phyloP scores from a whole-genome alignment of 1,140 invertebrate species.

The Zaprionus ornatus region DNA sequence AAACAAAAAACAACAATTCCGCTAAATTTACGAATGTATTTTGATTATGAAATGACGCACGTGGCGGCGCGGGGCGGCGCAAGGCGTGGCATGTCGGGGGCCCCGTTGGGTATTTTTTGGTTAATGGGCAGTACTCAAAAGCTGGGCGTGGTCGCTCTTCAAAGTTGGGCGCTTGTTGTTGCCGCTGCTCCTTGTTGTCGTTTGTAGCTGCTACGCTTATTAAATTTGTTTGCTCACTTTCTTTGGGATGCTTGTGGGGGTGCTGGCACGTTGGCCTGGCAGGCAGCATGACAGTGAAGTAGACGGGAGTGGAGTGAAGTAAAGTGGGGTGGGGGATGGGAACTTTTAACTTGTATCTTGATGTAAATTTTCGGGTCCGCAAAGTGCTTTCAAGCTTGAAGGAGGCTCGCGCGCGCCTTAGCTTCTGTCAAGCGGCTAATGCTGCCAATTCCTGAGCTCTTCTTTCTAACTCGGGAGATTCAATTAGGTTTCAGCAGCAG shows the following conservation, averaged over 20 bases:
- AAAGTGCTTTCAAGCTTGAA: constrained; percentile 34
- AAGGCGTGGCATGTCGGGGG: background rate
- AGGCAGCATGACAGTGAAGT: too few relatives aligned
- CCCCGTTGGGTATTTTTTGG: background rate
- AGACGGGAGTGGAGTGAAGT: background rate
- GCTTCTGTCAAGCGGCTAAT: constrained; percentile 3
- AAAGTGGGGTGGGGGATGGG: background rate
- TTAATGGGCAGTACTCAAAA: constrained; percentile 11
- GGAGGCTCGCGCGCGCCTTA: background rate
- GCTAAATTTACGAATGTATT: constrained; percentile 50
- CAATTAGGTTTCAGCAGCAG: constrained; percentile 7
- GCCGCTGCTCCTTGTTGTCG: constrained; percentile 9
- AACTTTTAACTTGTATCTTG: constrained; percentile 24
- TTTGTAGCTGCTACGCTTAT: constrained; percentile 44
- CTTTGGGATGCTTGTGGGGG: constrained; percentile 27
- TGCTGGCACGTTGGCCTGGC: background rate
- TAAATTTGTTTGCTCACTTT: constrained; percentile 50
- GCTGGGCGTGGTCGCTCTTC: constrained; percentile 34
- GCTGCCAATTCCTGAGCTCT: constrained; percentile 11
- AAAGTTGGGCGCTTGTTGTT: constrained; percentile 25
- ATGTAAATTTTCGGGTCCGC: constrained; percentile 15
- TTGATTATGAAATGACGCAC: constrained; percentile 49
- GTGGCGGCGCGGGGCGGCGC: background rate
- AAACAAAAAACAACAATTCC: constrained; percentile 50
- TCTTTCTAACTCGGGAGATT: constrained; percentile 2